phyloP scores from a whole-genome alignment of 1,140 invertebrate genomes.

The Phortica variegata region DNA sequence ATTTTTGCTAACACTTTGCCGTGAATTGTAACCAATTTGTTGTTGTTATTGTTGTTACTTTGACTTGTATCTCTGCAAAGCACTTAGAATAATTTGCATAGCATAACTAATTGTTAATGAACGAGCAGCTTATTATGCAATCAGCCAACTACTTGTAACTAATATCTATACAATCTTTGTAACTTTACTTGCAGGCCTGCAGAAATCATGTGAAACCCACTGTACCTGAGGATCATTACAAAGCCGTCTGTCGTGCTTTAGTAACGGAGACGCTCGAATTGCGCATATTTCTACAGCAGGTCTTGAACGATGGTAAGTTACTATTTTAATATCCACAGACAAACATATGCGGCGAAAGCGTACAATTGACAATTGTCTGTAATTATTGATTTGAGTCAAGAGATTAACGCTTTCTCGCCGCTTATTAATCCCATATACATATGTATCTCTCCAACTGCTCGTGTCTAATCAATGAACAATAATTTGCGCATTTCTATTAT shows the following conservation, averaged over 20 bases:
- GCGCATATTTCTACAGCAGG: constrained; percentile 83
- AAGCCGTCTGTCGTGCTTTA: constrained; percentile 85
- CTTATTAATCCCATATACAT: too few species aligned
- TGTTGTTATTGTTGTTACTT: too few species aligned
- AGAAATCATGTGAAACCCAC: constrained; percentile 50
- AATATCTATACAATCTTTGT: background rate
- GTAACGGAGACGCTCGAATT: constrained; percentile 89
- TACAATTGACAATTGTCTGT: background rate
- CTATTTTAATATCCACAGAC: background rate
- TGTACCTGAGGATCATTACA: constrained; percentile 77
- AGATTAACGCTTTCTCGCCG: too few species aligned
- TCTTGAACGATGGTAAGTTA: constrained; percentile 62
- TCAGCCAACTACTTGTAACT: constrained; percentile 1
- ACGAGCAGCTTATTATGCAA: constrained; percentile 12
- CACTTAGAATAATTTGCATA: constrained; percentile 23
- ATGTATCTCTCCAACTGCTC: too few species aligned
- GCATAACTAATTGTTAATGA: constrained; percentile 11
- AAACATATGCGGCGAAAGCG: background rate
- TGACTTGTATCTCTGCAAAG: too few species aligned
- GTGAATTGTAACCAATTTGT: constrained; percentile 17
- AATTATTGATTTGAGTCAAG: background rate
- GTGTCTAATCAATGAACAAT: too few species aligned
- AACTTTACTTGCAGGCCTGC: constrained; percentile 34
- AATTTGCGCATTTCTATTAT: too few species aligned
- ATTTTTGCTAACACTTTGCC: constrained; percentile 38